Base-by-base conservation (phyloP, 2,797 vertebrate genomes). In the Xenopus petersii region DNA sequence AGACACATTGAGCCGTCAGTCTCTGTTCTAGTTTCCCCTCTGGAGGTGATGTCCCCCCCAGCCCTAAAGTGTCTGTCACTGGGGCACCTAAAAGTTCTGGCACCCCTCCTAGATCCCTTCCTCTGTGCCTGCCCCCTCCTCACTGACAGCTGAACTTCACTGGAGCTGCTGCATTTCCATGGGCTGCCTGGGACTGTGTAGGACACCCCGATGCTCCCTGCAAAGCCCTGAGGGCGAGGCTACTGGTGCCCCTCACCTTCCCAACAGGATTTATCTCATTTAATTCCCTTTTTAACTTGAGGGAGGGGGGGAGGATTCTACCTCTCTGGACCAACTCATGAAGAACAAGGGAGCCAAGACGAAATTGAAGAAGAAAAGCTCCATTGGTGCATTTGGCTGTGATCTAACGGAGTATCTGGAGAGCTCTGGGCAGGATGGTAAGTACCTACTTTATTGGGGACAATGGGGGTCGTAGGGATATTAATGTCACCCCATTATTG, bases 331-430 rank as follows among this genome's bases (percentile, higher is more conserved):
- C 88, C 88, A 89, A 91, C 95, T 94, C 94, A 98, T 99, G 97
- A 99, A 97, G 97, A 99, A 99, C 94, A 99, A 98, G 94, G 93
- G 93, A 85, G 94, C 93, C 79, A 99, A 99, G 89, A 93, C 92
- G 91, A 98, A 96, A 89, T 86, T 92, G 86, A 99, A 96, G 89
- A 95, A 94, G 89, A 99, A 96, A 92, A 95, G 94, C 89, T 93
- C 90, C 79, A 90, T 93, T 62, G 93, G 95, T 82, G 95, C 90
- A 2, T 98, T 98, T 83, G 95, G 97, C 92, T 98, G 96, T 80
- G 95, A 99, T 93, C 89, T 99, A 91, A 95, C 84, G 77, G 97
- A 98, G 81, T 93, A 98, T 88, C 94, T 99, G 77, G 95, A 97
- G 85, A 94, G 74, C 86, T 96, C 95, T 55, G 97, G 94, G 90